Evolutionary conservation across 30 jellyfish, hydroid and myxozoan species (phyloP).

Genomic region (Aurelia sp.): DNA sequence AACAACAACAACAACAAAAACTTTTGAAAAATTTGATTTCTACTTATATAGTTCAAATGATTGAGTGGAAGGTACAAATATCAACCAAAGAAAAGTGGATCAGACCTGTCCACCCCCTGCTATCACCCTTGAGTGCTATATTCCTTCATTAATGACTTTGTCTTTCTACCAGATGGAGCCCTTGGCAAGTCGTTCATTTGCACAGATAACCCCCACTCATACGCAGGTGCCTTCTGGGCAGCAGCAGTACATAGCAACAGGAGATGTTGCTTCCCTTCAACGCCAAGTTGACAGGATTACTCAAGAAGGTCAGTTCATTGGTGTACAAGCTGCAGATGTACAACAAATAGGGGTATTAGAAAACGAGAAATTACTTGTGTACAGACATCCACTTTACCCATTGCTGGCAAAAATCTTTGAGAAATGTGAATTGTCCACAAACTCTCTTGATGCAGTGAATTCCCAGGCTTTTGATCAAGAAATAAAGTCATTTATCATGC

Average conservation of each 20-base stretch:
- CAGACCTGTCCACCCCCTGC: too few species aligned
- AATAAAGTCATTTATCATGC: conserved; percentile 81
- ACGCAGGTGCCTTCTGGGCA: conserved; percentile 26
- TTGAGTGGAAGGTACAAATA: too few species aligned
- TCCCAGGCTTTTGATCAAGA: conserved; percentile 87
- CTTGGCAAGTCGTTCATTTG: conserved; percentile 51
- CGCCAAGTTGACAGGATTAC: conserved; percentile 67
- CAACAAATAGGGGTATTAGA: conserved; percentile 70
- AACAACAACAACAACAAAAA: too few species aligned
- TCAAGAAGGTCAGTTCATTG: conserved; percentile 62
- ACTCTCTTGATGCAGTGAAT: conserved; percentile 84
- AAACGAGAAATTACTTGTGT: conserved; percentile 82
- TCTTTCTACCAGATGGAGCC: conserved; percentile 53
- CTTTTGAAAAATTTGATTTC: too few species aligned
- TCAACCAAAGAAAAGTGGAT: too few species aligned
- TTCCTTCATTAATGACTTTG: background rate
- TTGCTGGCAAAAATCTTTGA: conserved; percentile 82
- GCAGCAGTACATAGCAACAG: conserved; percentile 46
- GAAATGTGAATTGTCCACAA: conserved; percentile 92
- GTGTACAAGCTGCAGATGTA: conserved; percentile 66
- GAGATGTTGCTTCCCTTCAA: conserved; percentile 68
- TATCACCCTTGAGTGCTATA: too few species aligned
- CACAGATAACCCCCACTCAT: conserved; percentile 57
- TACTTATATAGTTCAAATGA: too few species aligned
- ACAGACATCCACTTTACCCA: conserved; percentile 93